Percentiles rank a stretch among this genome's conserved stretches.
Evolutionary conservation across 2,888 invertebrate species (phyloP).

Genomic region (Lasioglossum marginatum): DNA sequence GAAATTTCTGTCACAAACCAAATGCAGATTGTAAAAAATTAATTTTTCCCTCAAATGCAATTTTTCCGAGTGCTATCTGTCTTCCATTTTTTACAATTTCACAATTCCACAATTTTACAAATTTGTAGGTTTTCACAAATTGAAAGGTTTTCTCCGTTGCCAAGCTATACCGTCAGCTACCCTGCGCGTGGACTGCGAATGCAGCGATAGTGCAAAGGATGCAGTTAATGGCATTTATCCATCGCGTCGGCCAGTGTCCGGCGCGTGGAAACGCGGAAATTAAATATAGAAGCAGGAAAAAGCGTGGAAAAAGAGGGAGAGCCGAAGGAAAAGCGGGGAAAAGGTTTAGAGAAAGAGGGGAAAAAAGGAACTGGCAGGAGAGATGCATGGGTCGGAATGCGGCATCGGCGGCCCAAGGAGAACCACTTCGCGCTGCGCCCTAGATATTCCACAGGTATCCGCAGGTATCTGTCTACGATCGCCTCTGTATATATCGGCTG

Average conservation of each 20-base stretch:
- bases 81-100: too few relatives aligned
- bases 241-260: neutral
- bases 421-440: slow-evolving; percentile 81
- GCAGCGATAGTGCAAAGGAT: neutral
- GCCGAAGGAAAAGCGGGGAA: slow-evolving; percentile 36
- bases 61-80: neutral
- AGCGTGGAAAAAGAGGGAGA: slow-evolving; percentile 24
- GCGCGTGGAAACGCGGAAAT: neutral
- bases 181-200: neutral
- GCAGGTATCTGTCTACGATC: slow-evolving; percentile 31
- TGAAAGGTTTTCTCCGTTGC: neutral
- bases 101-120: too few relatives aligned
- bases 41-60: neutral
- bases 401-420: slow-evolving; percentile 80
- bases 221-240: neutral
- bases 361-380: slow-evolving; percentile 65
- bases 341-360: slow-evolving; percentile 46
- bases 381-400: slow-evolving; percentile 81
- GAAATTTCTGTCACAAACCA: neutral
- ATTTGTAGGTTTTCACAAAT: too few relatives aligned
- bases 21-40: neutral
- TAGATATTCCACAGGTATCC: slow-evolving; percentile 73
- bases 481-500: slow-evolving; percentile 17
- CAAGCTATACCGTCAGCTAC: neutral
- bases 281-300: slow-evolving; percentile 5